phyloP scores from a whole-genome alignment of 1,140 invertebrate genomes.

The Rhopalosiphum maidis region DNA sequence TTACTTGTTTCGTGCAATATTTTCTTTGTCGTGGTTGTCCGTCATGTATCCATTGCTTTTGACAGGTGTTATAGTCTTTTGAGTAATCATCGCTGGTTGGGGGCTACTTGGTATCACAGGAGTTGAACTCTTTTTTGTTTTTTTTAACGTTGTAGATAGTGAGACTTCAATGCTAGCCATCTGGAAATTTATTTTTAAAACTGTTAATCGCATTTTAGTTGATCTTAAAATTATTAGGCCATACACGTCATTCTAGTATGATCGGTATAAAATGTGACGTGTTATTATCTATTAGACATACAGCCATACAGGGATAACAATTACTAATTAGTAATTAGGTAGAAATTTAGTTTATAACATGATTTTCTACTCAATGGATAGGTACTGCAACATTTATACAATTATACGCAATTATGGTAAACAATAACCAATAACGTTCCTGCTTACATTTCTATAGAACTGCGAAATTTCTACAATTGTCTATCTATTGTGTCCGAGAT shows the following conservation, averaged over 20 bases:
- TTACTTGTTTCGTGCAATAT: constrained; percentile 63
- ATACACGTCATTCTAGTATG: neutral
- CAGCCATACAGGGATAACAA: neutral
- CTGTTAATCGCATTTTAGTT: neutral
- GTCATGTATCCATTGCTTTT: constrained; percentile 60
- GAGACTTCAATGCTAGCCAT: constrained; percentile 88
- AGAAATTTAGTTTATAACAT: neutral
- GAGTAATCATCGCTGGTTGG: neutral
- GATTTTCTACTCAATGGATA: neutral
- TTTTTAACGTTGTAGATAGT: constrained; percentile 70
- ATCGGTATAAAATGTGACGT: neutral
- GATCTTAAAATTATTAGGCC: neutral
- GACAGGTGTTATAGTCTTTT: constrained; percentile 37
- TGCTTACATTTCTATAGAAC: neutral
- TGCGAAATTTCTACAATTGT: neutral
- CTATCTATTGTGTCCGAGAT: too few relatives aligned
- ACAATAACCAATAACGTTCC: neutral
- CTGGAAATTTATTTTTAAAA: constrained; percentile 64
- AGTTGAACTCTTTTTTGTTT: constrained; percentile 63
- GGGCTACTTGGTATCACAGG: constrained; percentile 54
- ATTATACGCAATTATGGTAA: neutral
- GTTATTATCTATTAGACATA: neutral
- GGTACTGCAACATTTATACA: neutral
- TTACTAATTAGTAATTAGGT: neutral
- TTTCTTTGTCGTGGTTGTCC: constrained; percentile 61